Evolutionary conservation across 2,797 vertebrate species (phyloP).

Genomic region (Artibeus lituratus): DNA sequence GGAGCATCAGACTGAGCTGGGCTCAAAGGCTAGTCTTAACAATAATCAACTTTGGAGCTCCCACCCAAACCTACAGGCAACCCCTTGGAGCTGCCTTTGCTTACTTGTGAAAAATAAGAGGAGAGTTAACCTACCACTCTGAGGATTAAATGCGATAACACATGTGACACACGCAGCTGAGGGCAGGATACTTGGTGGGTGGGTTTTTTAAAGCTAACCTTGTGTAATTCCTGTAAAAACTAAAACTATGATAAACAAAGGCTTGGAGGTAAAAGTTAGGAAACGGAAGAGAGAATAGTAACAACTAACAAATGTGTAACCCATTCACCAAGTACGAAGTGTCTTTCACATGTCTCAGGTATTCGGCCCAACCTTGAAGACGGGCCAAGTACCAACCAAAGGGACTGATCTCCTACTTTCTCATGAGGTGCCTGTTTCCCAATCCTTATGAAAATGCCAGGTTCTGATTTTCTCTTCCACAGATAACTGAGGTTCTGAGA

Average conservation of each 20-base stretch:
- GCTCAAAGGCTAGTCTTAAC: background rate
- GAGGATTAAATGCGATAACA: background rate
- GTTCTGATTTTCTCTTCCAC: background rate
- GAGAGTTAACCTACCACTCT: background rate
- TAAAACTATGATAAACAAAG: background rate
- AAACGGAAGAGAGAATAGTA: background rate
- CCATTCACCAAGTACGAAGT: background rate
- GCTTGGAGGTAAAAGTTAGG: background rate
- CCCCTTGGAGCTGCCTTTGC: background rate
- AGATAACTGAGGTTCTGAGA: background rate
- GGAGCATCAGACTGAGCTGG: background rate
- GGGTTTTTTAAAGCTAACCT: background rate
- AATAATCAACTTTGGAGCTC: background rate
- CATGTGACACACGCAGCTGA: background rate
- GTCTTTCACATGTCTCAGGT: background rate
- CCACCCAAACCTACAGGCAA: background rate
- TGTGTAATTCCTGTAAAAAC: background rate
- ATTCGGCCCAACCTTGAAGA: background rate
- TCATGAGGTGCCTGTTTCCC: background rate
- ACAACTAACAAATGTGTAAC: background rate
- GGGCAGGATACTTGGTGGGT: background rate
- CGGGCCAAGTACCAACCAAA: rapidly evolving
- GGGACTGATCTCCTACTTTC: background rate
- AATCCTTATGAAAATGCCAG: background rate
- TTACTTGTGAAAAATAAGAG: background rate